Percentiles rank a stretch among this genome's conserved stretches.
Evolutionary conservation across 2,797 vertebrate species (phyloP).

Genomic region (Peromyscus nudipes): DNA sequence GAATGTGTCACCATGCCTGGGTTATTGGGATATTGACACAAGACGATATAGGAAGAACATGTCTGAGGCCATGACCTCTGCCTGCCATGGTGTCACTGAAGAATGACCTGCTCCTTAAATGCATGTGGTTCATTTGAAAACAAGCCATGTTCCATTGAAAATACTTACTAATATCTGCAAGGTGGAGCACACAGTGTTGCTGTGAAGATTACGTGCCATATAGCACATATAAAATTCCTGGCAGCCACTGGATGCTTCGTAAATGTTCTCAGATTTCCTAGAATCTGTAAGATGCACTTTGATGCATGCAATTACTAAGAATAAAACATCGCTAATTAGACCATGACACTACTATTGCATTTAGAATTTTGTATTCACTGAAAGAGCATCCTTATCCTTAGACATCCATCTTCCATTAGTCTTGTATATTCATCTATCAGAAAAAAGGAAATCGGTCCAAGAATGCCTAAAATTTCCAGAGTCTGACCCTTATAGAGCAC

Average conservation of each 20-base stretch:
- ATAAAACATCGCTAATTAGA: conserved; percentile 42
- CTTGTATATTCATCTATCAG: not conserved
- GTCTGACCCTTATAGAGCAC: not conserved
- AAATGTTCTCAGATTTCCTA: conserved; percentile 24
- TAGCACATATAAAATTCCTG: not conserved
- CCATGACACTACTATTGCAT: not conserved
- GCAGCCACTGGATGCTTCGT: not conserved
- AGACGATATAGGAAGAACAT: not conserved
- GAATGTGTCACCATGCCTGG: not conserved
- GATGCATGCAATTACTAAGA: not conserved
- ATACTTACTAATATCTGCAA: not conserved
- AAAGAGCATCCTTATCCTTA: conserved; percentile 19
- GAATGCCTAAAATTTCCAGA: not conserved
- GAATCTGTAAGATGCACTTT: not conserved
- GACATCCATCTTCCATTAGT: not conserved
- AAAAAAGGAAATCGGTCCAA: not conserved
- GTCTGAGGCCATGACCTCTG: not conserved
- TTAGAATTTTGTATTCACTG: not conserved
- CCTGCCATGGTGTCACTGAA: not conserved
- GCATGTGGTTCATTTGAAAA: not conserved
- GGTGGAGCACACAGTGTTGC: not conserved
- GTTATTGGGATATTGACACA: not conserved
- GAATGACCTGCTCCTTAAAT: not conserved
- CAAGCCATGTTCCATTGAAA: not conserved
- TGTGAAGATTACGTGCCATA: not conserved